phyloP scores from a whole-genome alignment of 2,888 invertebrate genomes.

The Acholoe squamosa region DNA sequence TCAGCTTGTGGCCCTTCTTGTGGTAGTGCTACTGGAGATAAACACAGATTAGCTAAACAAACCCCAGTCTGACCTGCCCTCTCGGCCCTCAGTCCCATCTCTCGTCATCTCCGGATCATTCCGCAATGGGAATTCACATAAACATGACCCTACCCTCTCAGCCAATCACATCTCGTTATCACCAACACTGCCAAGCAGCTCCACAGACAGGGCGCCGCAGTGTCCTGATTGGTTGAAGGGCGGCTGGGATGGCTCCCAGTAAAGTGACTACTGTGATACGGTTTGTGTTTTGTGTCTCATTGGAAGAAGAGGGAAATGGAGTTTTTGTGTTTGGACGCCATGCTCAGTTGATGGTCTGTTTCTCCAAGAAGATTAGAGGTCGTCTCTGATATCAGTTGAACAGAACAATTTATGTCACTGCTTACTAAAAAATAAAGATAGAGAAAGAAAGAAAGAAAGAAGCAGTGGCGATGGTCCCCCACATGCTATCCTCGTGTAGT shows the following conservation, averaged over 20 bases:
- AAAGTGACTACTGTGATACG: neutral
- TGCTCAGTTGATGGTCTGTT: neutral
- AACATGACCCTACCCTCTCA: neutral
- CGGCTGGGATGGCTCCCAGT: neutral
- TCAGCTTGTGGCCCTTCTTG: neutral
- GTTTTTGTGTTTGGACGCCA: neutral
- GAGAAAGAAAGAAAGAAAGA: too few relatives aligned
- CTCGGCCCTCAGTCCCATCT: neutral
- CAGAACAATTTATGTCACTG: too few relatives aligned
- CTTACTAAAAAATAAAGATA: too few relatives aligned
- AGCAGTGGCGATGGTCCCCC: too few relatives aligned
- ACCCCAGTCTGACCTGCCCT: neutral
- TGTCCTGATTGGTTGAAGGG: neutral
- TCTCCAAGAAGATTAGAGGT: neutral
- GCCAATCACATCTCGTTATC: neutral
- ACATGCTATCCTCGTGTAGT: too few relatives aligned
- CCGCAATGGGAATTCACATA: neutral
- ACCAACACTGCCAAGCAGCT: neutral
- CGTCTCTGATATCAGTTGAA: too few relatives aligned
- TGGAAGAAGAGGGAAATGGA: too few relatives aligned
- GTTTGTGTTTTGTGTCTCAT: neutral
- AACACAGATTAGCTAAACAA: constrained; percentile 25
- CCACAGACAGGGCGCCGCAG: neutral
- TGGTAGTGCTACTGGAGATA: neutral
- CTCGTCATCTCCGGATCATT: neutral